Conservation (phyloP, 2,797 vertebrate species). For the Dendrocincla fuliginosa region DNA sequence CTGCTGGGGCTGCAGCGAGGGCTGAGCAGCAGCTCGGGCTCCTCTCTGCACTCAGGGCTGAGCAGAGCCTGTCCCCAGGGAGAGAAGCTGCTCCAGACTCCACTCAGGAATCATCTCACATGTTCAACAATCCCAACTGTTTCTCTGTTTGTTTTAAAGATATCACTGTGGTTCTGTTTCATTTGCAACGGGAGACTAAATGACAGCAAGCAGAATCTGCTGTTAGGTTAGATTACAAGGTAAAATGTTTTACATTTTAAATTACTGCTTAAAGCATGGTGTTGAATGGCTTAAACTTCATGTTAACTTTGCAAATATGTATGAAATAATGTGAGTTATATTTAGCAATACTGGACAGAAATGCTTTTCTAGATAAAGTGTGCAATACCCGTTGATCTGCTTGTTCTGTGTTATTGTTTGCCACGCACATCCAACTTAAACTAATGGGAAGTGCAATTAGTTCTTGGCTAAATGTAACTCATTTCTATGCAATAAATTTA, state of each 20-base stretch:
- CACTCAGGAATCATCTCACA: constrained; percentile 70
- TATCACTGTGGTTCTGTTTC: constrained; percentile 74
- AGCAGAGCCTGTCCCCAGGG: constrained; percentile 71
- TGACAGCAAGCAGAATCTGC: constrained; percentile 77
- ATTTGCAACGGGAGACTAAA: constrained; percentile 78
- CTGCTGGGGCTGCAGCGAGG: constrained; percentile 38
- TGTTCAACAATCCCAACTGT: constrained; percentile 74
- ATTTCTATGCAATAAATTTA: neutral
- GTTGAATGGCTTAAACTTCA: constrained; percentile 59
- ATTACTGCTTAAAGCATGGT: constrained; percentile 73
- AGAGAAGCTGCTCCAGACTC: constrained; percentile 71
- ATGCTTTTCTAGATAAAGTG: constrained; percentile 56
- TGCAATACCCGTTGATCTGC: constrained; percentile 18
- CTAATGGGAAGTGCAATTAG: constrained; percentile 3
- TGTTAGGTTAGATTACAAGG: constrained; percentile 80
- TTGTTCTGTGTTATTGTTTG: constrained; percentile 52
- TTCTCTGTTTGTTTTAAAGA: constrained; percentile 73
- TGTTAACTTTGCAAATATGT: constrained; percentile 65
- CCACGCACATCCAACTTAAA: constrained; percentile 25
- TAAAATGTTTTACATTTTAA: constrained; percentile 78
- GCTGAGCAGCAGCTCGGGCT: constrained; percentile 67
- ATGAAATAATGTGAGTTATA: constrained; percentile 41
- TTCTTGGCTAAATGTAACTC: constrained; percentile 44
- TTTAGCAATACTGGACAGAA: constrained; percentile 34
- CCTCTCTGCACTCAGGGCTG: constrained; percentile 58